A percentile compares a stretch with the other conserved stretches of the same genome.
Evolutionary conservation across 1,140 invertebrate genomes (phyloP).

Genomic region (Drosophila jambulina): DNA sequence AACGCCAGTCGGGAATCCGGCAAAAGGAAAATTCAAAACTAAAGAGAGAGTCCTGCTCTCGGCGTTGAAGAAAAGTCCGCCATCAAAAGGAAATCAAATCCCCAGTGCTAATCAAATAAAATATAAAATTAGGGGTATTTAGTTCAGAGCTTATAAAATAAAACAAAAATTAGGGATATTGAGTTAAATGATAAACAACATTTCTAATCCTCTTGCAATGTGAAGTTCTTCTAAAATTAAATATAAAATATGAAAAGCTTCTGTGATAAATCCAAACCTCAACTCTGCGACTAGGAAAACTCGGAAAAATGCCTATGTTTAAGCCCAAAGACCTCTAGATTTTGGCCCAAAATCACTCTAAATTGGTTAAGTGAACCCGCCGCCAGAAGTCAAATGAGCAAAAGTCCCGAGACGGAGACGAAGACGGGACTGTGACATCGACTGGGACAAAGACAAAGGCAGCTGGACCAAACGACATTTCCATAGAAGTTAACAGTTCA

Average conservation of each 20-base stretch:
- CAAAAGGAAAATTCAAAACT: neutral
- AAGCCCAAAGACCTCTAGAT: neutral
- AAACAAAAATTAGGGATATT: neutral
- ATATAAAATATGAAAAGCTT: neutral
- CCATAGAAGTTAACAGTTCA: constrained; percentile 74
- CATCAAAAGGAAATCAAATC: too few relatives aligned
- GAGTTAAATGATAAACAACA: neutral
- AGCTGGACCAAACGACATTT: constrained; percentile 49
- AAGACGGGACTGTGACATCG: neutral
- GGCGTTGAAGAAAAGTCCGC: neutral
- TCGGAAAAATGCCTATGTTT: neutral
- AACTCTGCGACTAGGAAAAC: neutral
- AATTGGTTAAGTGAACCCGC: constrained; percentile 28
- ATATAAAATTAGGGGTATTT: neutral
- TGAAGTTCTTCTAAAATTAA: neutral
- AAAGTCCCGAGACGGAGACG: constrained; percentile 5
- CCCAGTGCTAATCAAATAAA: neutral
- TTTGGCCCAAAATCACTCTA: neutral
- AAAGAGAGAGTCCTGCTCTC: neutral
- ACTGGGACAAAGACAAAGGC: constrained; percentile 21
- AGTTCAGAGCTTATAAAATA: neutral
- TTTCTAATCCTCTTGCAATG: neutral
- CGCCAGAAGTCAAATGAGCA: constrained; percentile 19
- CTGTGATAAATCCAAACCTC: neutral
- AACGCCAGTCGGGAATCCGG: neutral